phyloP scores from a whole-genome alignment of 2,113 vertebrate genomes.

The Oceanodroma tethys region DNA sequence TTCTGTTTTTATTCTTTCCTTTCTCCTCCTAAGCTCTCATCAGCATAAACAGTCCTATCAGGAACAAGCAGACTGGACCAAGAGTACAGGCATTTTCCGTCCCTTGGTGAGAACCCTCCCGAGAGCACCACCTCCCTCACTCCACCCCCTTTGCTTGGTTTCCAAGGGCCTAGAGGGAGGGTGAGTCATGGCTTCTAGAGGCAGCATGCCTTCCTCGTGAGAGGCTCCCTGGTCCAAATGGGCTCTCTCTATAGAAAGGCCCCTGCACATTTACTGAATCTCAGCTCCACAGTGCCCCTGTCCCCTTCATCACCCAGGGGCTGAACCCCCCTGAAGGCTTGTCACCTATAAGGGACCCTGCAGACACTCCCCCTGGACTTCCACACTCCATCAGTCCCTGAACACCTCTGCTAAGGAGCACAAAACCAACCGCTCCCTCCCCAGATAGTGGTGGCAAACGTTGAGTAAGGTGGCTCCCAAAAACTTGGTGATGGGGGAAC shows the following conservation, averaged over 20 bases:
- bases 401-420: not conserved
- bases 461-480: not conserved
- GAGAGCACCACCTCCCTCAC: not conserved
- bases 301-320: not conserved
- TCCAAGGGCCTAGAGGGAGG: not conserved
- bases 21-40: not conserved
- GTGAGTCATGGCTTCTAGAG: not conserved
- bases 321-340: not conserved
- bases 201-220: not conserved
- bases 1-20: not conserved
- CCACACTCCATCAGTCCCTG: not conserved
- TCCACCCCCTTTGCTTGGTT: not conserved
- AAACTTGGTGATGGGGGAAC: not conserved
- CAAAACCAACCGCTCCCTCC: not conserved
- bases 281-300: not conserved
- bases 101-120: not conserved
- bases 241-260: not conserved
- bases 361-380: not conserved
- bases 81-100: not conserved
- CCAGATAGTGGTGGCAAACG: accelerated
- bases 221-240: not conserved
- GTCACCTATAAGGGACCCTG: not conserved
- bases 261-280: not conserved
- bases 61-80: not conserved
- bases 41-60: not conserved